These are phyloP conservation scores for Patiria pectinifera DNA, from an alignment of 53 echinoderm and acorn worm species.

Conservation along the genomic window DNA sequence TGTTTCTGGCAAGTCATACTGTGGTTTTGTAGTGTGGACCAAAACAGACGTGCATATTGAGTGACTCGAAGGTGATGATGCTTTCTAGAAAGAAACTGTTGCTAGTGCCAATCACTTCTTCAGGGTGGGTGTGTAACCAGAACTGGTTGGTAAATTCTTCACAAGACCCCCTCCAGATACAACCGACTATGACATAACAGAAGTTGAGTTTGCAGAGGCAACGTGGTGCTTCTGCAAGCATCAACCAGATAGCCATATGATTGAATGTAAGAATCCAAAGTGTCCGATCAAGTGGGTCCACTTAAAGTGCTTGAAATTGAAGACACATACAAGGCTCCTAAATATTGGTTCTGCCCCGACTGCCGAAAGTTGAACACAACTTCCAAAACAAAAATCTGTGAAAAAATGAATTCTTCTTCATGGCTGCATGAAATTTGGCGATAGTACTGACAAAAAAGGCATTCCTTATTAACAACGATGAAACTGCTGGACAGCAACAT, in stretches of 20 bases:
- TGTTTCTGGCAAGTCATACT: neutral
- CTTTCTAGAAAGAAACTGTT: constrained; percentile 12
- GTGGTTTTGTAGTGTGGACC: constrained; percentile 50
- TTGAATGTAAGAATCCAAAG: neutral
- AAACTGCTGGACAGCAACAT: too few species aligned
- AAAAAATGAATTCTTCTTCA: neutral
- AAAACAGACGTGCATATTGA: constrained; percentile 10
- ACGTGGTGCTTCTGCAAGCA: neutral
- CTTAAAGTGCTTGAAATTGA: constrained; percentile 13
- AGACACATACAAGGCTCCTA: constrained; percentile 10
- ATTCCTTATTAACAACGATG: too few species aligned
- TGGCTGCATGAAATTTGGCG: too few species aligned
- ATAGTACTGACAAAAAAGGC: too few species aligned
- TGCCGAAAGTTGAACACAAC: neutral
- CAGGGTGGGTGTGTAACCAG: constrained; percentile 6
- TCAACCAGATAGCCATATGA: neutral
- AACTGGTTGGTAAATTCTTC: neutral
- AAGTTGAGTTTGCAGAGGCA: neutral
- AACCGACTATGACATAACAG: neutral
- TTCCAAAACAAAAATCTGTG: neutral
- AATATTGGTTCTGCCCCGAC: constrained; percentile 4
- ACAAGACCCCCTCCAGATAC: neutral
- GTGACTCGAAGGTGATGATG: neutral
- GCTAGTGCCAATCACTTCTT: neutral
- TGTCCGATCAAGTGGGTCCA: neutral